Conservation (phyloP, 2,797 vertebrate species). For the Trachurus trachurus region DNA sequence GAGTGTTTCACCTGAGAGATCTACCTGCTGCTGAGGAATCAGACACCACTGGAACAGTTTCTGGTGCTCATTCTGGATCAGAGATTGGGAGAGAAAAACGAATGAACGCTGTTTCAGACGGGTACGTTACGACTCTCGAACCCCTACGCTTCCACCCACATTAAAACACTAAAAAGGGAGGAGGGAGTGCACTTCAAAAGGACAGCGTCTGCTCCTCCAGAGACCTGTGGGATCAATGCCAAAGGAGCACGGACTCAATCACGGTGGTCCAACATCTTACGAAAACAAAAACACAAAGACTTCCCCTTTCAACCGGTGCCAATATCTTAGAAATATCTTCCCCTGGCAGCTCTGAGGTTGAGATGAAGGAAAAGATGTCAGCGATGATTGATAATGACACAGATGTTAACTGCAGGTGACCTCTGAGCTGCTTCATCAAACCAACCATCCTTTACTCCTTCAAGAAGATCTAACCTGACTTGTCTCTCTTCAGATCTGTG, state of each 20-base stretch:
- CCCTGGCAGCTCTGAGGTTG: not conserved
- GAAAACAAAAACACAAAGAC: not conserved
- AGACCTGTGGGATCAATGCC: not conserved
- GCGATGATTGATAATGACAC: not conserved
- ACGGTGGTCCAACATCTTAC: not conserved
- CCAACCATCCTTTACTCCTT: not conserved
- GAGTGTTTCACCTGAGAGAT: conserved; percentile 29
- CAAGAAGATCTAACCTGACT: not conserved
- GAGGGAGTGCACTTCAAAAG: not conserved
- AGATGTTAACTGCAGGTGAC: not conserved
- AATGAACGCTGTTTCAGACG: not conserved
- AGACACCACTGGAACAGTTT: conserved; percentile 5
- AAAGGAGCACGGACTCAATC: not conserved
- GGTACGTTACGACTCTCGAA: no score
- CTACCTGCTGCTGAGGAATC: conserved; percentile 10
- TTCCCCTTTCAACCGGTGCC: not conserved
- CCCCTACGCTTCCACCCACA: not conserved
- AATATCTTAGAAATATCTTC: not conserved
- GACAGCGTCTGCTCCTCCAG: not conserved
- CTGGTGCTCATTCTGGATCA: conserved; percentile 8
- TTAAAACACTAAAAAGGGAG: not conserved
- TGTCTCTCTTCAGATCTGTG: not conserved
- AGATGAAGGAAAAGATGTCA: not conserved
- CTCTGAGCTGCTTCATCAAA: not conserved
- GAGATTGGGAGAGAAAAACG: not conserved